A percentile compares a stretch with the other conserved stretches of the same genome.
Evolutionary conservation across 2,113 vertebrate genomes (phyloP).

Genomic region (Bothrops jararaca): DNA sequence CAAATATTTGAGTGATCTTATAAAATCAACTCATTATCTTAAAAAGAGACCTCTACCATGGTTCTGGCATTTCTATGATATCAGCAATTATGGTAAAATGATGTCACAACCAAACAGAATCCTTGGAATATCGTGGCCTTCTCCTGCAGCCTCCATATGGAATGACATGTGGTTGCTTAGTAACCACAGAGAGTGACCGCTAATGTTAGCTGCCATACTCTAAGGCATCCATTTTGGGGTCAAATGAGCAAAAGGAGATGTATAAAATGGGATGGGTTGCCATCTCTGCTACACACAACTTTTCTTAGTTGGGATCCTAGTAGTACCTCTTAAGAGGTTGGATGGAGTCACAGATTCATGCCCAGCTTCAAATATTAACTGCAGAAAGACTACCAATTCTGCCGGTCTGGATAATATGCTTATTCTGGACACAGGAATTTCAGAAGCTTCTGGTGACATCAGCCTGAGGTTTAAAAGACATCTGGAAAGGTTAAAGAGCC

Average conservation of each 20-base stretch:
- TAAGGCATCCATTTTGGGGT: neutral
- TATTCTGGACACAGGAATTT: neutral
- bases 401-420: neutral
- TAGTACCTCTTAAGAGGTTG: fast-evolving
- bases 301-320: neutral
- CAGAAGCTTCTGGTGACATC: too few species aligned
- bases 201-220: neutral
- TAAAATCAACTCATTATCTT: neutral
- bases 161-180: neutral
- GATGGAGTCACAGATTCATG: neutral
- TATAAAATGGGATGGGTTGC: neutral
- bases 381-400: neutral
- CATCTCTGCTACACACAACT: neutral
- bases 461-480: neutral
- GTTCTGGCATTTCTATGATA: neutral
- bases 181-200: neutral
- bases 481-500: neutral
- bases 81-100: neutral
- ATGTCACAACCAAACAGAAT: neutral
- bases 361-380: conserved; percentile 28
- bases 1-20: neutral
- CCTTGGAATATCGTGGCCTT: neutral
- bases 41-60: neutral
- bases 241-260: neutral
- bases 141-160: neutral